phyloP scores from a whole-genome alignment of 64 coral and sea anemone species.

The Orbicella faveolata region DNA sequence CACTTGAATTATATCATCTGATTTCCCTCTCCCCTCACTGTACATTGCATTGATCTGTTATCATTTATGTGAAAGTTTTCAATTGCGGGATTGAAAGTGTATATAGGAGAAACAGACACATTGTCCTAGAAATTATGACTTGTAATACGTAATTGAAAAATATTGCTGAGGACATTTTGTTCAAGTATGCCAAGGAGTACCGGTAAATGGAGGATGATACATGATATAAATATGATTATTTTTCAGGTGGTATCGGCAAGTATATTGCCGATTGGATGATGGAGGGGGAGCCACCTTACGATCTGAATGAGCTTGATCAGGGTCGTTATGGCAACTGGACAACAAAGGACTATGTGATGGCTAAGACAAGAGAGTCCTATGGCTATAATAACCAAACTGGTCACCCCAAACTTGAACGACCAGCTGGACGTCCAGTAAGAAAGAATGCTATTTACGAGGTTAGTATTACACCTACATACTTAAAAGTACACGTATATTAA shows the following conservation, averaged over 20 bases:
- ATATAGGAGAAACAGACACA: too few relatives aligned
- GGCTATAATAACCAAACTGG: constrained; percentile 72
- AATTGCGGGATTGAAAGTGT: too few relatives aligned
- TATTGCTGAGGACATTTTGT: too few relatives aligned
- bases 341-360: constrained; percentile 72
- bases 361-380: constrained; percentile 85
- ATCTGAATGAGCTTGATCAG: constrained; percentile 87
- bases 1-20: too few relatives aligned
- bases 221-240: background rate
- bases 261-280: constrained; percentile 92
- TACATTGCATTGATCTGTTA: too few relatives aligned
- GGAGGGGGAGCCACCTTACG: constrained; percentile 83
- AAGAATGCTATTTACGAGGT: constrained; percentile 90
- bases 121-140: too few relatives aligned
- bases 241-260: constrained; percentile 80
- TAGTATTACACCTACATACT: background rate
- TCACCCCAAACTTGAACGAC: constrained; percentile 84
- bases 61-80: too few relatives aligned
- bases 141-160: too few relatives aligned
- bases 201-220: background rate
- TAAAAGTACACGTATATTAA: too few relatives aligned
- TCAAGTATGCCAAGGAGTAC: too few relatives aligned
- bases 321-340: constrained; percentile 97
- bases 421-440: constrained; percentile 72
- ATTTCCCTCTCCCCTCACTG: too few relatives aligned